Conservation (phyloP, 2,888 invertebrate genomes). For the Odiellus spinosus region DNA sequence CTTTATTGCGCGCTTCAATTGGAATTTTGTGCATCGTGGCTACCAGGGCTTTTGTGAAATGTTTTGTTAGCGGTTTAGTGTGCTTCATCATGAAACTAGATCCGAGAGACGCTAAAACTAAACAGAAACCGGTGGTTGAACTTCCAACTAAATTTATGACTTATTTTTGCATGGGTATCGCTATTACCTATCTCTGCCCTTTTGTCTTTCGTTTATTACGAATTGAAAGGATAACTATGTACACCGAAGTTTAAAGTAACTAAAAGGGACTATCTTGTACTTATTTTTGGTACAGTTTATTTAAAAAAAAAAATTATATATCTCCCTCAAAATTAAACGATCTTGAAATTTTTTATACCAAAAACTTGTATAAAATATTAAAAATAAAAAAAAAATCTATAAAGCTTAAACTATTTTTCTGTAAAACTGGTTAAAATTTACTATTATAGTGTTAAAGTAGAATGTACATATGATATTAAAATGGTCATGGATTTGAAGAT, state of each 20-base stretch:
- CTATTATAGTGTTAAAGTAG: no score
- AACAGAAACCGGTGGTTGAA: slow-evolving; percentile 52
- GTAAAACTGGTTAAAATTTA: no score
- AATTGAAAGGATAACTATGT: slow-evolving; percentile 67
- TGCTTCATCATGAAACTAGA: slow-evolving; percentile 53
- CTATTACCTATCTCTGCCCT: slow-evolving; percentile 58
- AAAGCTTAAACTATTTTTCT: no score
- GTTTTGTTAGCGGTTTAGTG: slow-evolving; percentile 47
- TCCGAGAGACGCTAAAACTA: slow-evolving; percentile 39
- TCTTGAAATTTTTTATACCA: no score
- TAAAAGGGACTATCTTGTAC: neutral
- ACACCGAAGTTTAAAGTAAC: slow-evolving; percentile 55
- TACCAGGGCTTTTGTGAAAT: slow-evolving; percentile 49
- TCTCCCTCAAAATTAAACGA: no score
- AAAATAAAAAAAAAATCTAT: no score
- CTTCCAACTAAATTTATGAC: slow-evolving; percentile 66
- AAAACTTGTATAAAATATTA: no score
- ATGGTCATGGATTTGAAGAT: no score
- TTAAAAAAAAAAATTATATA: no score
- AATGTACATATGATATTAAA: no score
- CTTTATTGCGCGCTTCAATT: slow-evolving; percentile 48
- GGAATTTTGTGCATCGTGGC: slow-evolving; percentile 58
- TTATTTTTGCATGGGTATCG: slow-evolving; percentile 62
- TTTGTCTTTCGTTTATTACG: slow-evolving; percentile 54
- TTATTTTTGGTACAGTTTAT: no score